phyloP scores from a whole-genome alignment of 1,140 invertebrate species.

The Drosophila hydei region DNA sequence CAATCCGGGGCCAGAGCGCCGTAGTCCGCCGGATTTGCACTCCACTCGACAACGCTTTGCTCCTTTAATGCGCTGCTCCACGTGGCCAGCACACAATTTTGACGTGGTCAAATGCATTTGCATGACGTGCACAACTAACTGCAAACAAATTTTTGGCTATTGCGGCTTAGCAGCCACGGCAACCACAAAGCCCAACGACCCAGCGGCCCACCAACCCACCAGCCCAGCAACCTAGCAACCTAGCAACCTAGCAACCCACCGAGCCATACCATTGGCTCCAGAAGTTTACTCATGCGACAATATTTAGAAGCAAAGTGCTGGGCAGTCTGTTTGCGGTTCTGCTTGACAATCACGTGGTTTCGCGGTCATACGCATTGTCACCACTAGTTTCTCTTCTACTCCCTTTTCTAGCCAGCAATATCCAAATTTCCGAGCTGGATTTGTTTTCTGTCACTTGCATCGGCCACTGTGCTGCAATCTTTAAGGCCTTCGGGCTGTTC shows the following conservation, averaged over 20 bases:
- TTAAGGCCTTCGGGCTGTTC: too few species aligned
- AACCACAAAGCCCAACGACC: not conserved
- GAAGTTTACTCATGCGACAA: constrained; percentile 29
- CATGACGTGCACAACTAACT: constrained; percentile 57
- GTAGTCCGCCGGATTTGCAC: constrained; percentile 7
- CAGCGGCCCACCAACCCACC: too few species aligned
- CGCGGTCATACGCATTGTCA: constrained; percentile 15
- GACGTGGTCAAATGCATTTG: constrained; percentile 70
- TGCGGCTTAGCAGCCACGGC: constrained; percentile 34
- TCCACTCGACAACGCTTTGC: not conserved
- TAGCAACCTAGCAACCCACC: not conserved
- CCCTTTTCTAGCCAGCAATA: too few species aligned
- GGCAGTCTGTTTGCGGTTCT: constrained; percentile 21
- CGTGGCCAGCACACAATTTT: constrained; percentile 40
- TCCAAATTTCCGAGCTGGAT: too few species aligned
- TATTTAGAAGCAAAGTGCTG: constrained; percentile 32
- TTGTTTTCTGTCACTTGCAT: too few species aligned
- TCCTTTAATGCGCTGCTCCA: constrained; percentile 17
- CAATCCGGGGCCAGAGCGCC: not conserved
- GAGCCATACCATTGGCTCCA: not conserved
- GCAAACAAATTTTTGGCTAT: constrained; percentile 58
- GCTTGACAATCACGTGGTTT: constrained; percentile 36
- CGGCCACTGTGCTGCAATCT: too few species aligned
- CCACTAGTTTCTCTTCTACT: not conserved
- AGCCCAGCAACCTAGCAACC: too few species aligned